Conservation (phyloP, 2,888 invertebrate species). For the Idaea straminata region DNA sequence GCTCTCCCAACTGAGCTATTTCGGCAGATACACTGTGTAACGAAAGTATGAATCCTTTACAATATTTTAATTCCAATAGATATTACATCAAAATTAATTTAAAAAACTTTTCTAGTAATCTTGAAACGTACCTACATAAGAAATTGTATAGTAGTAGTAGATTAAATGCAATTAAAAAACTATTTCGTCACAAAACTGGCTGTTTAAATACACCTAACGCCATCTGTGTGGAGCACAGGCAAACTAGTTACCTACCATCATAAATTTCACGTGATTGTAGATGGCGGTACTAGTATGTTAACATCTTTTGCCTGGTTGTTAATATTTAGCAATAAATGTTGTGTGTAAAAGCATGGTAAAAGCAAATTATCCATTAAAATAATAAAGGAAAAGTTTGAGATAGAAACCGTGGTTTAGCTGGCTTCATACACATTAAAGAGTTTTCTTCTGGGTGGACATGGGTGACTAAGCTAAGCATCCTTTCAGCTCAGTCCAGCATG, state of each 20-base stretch:
- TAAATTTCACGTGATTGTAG: conserved; percentile 18
- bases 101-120: background rate
- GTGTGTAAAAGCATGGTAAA: no score
- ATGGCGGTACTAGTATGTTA: conserved; percentile 26
- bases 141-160: background rate
- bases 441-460: no score
- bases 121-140: background rate
- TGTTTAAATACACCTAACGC: conserved; percentile 23
- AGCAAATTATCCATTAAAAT: no score
- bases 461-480: no score
- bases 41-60: conserved; percentile 28
- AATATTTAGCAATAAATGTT: no score
- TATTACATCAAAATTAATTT: conserved; percentile 2
- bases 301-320: background rate
- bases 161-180: background rate
- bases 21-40: conserved; percentile 50
- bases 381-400: no score
- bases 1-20: conserved; percentile 85
- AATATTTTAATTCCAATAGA: conserved; percentile 5
- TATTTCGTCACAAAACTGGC: conserved; percentile 1
- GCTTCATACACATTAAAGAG: no score
- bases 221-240: conserved; percentile 30
- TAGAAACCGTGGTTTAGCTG: no score
- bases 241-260: conserved; percentile 13
- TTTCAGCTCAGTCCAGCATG: no score